Percentiles rank a stretch among this genome's conserved stretches.
phyloP scores from a whole-genome alignment of 2,113 vertebrate genomes.

The Grus americana region DNA sequence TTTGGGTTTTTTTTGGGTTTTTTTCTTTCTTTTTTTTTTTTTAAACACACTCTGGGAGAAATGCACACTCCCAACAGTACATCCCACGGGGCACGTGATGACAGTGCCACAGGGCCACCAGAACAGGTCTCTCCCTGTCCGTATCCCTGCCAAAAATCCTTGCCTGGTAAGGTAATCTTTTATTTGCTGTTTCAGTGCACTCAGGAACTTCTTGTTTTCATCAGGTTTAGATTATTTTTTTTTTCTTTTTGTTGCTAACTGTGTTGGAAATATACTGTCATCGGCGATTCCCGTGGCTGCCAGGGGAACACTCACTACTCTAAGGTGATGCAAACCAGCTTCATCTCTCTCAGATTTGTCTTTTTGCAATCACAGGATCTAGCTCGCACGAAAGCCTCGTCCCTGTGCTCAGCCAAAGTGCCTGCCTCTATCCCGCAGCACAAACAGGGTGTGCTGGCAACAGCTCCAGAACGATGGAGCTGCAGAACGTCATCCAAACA shows the following conservation, averaged over 20 bases:
- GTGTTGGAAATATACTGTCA: neutral
- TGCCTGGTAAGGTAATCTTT: neutral
- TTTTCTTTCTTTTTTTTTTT: neutral
- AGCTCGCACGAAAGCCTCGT: neutral
- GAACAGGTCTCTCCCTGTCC: neutral
- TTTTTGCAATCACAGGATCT: neutral
- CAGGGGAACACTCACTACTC: neutral
- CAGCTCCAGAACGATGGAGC: neutral
- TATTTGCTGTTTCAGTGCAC: neutral
- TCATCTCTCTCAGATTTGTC: neutral
- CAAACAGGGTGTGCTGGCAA: too few relatives aligned
- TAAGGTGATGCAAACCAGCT: neutral
- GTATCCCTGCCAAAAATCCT: neutral
- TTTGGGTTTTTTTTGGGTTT: too few relatives aligned
- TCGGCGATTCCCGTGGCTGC: accelerated
- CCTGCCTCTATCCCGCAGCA: neutral
- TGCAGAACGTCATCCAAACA: neutral
- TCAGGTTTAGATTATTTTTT: too few relatives aligned
- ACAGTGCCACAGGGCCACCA: neutral
- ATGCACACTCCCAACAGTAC: neutral
- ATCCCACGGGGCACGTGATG: accelerated
- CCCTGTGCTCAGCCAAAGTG: neutral
- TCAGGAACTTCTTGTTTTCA: neutral
- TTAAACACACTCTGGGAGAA: neutral
- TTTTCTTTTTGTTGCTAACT: neutral